Evolutionary conservation across 2,888 invertebrate genomes (phyloP).

Genomic region (Athrips mouffetella): DNA sequence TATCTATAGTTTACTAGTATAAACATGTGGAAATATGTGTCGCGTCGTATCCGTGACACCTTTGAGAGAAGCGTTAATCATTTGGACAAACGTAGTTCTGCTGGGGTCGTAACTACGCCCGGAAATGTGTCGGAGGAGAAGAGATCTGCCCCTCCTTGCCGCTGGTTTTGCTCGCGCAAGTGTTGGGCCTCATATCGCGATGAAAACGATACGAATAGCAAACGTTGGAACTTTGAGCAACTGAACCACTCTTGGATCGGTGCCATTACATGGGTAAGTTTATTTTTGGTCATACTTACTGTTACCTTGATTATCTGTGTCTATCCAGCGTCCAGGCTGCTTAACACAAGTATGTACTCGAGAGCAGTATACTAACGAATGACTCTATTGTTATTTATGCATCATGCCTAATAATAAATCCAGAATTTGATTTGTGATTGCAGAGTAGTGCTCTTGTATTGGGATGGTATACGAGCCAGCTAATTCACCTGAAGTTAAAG

Average conservation of each 20-base stretch:
- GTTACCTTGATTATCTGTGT: too few relatives aligned
- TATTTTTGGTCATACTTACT: too few relatives aligned
- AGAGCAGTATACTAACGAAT: too few relatives aligned
- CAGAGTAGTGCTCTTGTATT: constrained; percentile 80
- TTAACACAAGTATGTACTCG: not conserved
- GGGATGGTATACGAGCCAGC: constrained; percentile 81
- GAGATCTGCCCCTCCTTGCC: constrained; percentile 37
- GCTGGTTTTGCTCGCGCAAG: constrained; percentile 48
- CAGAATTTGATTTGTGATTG: constrained; percentile 27
- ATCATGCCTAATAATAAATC: too few relatives aligned
- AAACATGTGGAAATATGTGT: constrained; percentile 77
- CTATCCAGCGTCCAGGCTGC: too few relatives aligned
- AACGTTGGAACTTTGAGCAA: constrained; percentile 63
- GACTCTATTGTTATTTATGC: too few relatives aligned
- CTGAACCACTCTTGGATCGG: constrained; percentile 67
- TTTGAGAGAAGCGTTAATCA: constrained; percentile 69
- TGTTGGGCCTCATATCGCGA: constrained; percentile 42
- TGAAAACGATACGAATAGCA: constrained; percentile 54
- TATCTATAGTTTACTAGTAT: constrained; percentile 12
- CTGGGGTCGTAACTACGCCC: constrained; percentile 51
- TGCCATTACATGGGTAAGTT: constrained; percentile 77
- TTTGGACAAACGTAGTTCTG: constrained; percentile 67
- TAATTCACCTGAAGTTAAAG: constrained; percentile 64
- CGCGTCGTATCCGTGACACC: constrained; percentile 69
- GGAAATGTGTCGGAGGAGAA: constrained; percentile 43